Conservation (phyloP, 2,797 vertebrate genomes). For the Dromococcyx pavoninus region DNA sequence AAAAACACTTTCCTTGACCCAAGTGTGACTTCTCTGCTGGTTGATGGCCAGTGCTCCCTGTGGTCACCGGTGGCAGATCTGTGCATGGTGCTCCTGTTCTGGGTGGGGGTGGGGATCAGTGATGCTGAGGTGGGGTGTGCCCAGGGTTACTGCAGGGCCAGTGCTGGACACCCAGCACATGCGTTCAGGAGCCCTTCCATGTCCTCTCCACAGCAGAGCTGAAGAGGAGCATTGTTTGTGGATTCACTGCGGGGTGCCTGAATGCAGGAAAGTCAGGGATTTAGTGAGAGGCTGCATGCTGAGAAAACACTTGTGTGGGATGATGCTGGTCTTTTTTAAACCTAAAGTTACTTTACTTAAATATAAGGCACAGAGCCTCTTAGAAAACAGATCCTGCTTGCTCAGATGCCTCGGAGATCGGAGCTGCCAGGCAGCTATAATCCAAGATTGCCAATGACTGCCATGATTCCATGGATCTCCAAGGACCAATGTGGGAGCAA, state of each 20-base stretch:
- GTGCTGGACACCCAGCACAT: not conserved
- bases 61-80: accelerated
- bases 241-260: not conserved
- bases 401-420: accelerated
- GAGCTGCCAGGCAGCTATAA: not conserved
- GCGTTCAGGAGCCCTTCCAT: accelerated
- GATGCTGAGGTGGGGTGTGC: not conserved
- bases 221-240: not conserved
- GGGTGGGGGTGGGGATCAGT: not conserved
- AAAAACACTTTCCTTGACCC: not conserved
- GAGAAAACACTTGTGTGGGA: not conserved
- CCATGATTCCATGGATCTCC: not conserved
- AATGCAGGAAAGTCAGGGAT: not conserved
- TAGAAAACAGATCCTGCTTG: not conserved
- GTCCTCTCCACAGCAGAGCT: not conserved
- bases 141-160: not conserved
- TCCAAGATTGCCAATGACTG: not conserved
- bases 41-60: not conserved
- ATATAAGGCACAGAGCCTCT: not conserved
- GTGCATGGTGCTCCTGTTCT: not conserved
- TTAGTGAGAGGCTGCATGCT: not conserved
- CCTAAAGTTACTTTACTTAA: not conserved
- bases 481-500: not conserved
- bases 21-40: not conserved
- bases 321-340: too few species aligned